Conservation (phyloP, 2,797 vertebrate genomes). For the Thamnophis elegans region DNA sequence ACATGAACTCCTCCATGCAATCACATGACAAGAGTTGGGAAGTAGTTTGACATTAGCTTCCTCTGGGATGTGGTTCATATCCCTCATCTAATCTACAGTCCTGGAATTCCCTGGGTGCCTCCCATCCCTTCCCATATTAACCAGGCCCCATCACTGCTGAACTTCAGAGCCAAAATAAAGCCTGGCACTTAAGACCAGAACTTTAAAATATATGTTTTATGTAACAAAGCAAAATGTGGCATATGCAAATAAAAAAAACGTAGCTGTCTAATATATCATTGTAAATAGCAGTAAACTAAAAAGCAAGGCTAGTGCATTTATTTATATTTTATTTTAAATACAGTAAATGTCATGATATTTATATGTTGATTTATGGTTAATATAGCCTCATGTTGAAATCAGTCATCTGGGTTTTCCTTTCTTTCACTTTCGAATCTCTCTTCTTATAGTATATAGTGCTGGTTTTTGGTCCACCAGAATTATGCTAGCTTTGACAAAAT, state of each 20-base stretch:
- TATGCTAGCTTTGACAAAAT: not conserved
- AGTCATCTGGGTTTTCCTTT: not conserved
- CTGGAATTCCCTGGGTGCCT: not conserved
- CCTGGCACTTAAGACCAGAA: not conserved
- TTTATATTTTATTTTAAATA: not conserved
- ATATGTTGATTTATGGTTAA: not conserved
- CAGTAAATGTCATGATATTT: not conserved
- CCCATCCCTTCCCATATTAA: not conserved
- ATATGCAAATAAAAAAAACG: not conserved
- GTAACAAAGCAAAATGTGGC: not conserved
- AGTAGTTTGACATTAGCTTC: not conserved
- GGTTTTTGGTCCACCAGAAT: not conserved
- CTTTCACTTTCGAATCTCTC: not conserved
- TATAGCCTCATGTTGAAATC: not conserved
- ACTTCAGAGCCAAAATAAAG: not conserved
- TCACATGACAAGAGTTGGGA: not conserved
- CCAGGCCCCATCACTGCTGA: not conserved
- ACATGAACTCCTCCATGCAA: not conserved
- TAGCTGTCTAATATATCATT: not conserved
- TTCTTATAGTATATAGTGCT: not conserved
- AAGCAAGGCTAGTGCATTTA: not conserved
- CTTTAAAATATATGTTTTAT: not conserved
- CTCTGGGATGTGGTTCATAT: not conserved
- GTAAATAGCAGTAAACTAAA: not conserved
- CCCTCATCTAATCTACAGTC: not conserved